phyloP scores from a whole-genome alignment of 2,113 vertebrate species.

The Thalassarche chlororhynchos region DNA sequence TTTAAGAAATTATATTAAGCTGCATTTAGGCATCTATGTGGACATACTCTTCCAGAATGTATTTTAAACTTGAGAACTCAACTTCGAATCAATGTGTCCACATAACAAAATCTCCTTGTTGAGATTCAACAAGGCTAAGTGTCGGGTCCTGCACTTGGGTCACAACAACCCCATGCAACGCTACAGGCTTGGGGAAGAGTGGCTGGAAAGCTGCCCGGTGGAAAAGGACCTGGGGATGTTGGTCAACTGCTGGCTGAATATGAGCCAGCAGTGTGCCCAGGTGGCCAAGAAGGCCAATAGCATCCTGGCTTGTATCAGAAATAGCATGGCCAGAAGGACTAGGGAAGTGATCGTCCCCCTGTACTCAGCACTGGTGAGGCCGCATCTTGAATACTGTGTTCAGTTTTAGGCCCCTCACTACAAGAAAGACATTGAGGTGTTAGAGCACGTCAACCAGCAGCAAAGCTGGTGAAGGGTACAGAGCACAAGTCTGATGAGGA shows the following conservation, averaged over 20 bases:
- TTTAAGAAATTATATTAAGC: neutral
- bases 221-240: neutral
- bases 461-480: too few relatives aligned
- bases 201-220: neutral
- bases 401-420: too few relatives aligned
- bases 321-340: too few relatives aligned
- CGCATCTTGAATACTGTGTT: too few relatives aligned
- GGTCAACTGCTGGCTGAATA: accelerated
- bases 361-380: too few relatives aligned
- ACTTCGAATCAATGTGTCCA: neutral
- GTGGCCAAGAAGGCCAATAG: neutral
- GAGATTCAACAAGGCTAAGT: neutral
- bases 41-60: neutral
- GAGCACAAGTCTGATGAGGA: too few relatives aligned
- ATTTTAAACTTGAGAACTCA: neutral
- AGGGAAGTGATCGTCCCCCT: too few relatives aligned
- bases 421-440: too few relatives aligned
- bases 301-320: neutral
- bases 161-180: neutral
- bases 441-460: too few relatives aligned
- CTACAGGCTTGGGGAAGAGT: too few relatives aligned
- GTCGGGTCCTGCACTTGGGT: neutral
- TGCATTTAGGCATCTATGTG: neutral
- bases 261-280: neutral
- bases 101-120: neutral